Conservation (phyloP, 2,797 vertebrate genomes). For the Arremon aurantiirostris region DNA sequence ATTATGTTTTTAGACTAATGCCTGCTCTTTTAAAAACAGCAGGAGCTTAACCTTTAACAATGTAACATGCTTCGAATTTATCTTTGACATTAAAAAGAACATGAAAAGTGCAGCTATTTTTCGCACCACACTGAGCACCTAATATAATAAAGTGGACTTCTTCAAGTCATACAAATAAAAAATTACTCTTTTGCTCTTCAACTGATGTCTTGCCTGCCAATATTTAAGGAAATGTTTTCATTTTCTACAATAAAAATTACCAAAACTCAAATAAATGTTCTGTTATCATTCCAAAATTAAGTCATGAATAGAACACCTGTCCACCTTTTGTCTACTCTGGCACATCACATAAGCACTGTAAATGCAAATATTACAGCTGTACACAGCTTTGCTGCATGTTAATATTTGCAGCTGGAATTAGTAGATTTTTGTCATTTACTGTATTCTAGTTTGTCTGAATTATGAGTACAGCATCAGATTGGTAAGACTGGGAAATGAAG, state of each 20-base stretch:
- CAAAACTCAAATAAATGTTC: not conserved
- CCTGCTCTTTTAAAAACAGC: not conserved
- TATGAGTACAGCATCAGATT: not conserved
- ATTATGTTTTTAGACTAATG: not conserved
- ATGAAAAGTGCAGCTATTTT: not conserved
- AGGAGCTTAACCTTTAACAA: not conserved
- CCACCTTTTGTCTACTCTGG: not conserved
- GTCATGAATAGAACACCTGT: not conserved
- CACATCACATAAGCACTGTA: not conserved
- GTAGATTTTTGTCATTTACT: not conserved
- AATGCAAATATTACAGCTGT: not conserved
- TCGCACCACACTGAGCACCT: not conserved
- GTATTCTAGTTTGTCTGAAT: not conserved
- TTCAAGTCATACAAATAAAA: not conserved
- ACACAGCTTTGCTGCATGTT: not conserved
- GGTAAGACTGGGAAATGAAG: not conserved
- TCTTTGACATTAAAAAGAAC: not conserved
- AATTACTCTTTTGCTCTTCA: not conserved
- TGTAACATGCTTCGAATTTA: not conserved
- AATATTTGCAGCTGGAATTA: not conserved
- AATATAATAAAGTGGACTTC: not conserved
- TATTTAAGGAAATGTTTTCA: not conserved
- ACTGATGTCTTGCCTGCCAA: not conserved
- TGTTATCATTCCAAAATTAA: not conserved
- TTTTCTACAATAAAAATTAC: not conserved